phyloP scores from a whole-genome alignment of 2,113 vertebrate genomes.

The Ginglymostoma cirratum region DNA sequence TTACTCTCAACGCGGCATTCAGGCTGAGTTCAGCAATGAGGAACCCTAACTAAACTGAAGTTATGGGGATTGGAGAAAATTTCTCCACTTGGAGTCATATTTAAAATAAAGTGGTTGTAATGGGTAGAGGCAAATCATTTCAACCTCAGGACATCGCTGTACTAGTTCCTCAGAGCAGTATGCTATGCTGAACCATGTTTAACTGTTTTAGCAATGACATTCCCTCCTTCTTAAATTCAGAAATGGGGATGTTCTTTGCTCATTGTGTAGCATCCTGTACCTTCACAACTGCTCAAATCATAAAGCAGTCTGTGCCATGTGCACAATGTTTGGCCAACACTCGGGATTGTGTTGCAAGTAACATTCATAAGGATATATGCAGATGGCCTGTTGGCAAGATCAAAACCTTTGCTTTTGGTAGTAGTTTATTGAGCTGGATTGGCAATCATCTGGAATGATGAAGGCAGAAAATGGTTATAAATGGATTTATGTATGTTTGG shows the following conservation, averaged over 20 bases:
- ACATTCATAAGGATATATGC: neutral
- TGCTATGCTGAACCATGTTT: neutral
- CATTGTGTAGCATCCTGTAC: neutral
- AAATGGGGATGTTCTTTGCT: neutral
- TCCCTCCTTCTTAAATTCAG: neutral
- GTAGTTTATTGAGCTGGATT: no score
- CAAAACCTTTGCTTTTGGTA: no score
- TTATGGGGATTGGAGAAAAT: neutral
- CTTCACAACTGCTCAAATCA: neutral
- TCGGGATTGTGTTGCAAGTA: neutral
- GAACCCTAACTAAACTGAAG: no score
- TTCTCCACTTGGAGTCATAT: neutral
- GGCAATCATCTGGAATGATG: no score
- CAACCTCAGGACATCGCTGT: no score
- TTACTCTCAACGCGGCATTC: no score
- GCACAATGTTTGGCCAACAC: neutral
- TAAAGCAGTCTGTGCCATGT: neutral
- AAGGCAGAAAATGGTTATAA: no score
- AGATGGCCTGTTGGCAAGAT: no score
- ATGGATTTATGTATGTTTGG: no score
- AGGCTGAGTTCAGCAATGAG: no score
- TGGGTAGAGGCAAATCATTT: neutral
- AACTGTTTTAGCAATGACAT: neutral
- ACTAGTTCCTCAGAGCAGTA: no score
- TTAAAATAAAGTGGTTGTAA: neutral